Evolutionary conservation across 2,888 invertebrate species (phyloP).

Genomic region (Tinea trinotella): DNA sequence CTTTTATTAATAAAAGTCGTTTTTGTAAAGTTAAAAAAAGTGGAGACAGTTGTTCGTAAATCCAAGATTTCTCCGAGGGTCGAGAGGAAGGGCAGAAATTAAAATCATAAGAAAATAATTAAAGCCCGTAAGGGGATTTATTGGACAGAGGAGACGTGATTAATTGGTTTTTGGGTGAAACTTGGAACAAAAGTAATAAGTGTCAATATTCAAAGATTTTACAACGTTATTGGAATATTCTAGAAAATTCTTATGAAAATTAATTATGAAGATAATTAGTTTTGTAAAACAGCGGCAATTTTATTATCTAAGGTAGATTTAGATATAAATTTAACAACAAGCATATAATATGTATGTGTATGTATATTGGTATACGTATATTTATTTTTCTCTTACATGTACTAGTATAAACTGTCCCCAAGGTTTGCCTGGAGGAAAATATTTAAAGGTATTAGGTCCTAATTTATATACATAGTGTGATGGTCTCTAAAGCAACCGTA

Average conservation of each 20-base stretch:
- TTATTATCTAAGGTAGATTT: too few relatives aligned
- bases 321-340: too few relatives aligned
- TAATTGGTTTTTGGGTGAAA: conserved; percentile 63
- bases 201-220: conserved; percentile 62
- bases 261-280: conserved; percentile 38
- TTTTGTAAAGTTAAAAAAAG: conserved; percentile 45
- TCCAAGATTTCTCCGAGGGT: conserved; percentile 32
- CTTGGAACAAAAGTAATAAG: conserved; percentile 61
- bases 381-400: too few relatives aligned
- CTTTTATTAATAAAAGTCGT: conserved; percentile 67
- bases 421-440: too few relatives aligned
- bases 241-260: conserved; percentile 43
- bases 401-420: too few relatives aligned
- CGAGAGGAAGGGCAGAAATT: conserved; percentile 46
- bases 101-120: conserved; percentile 74
- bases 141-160: conserved; percentile 67
- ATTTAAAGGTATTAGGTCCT: too few relatives aligned
- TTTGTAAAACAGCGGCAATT: conserved; percentile 15
- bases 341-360: too few relatives aligned
- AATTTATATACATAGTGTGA: too few relatives aligned
- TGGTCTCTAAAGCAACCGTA: too few relatives aligned
- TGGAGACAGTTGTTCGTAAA: conserved; percentile 48
- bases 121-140: conserved; percentile 69
- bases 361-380: too few relatives aligned
- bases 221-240: conserved; percentile 46